Evolutionary conservation across 1,140 invertebrate genomes (phyloP), one percentile per base, ranked within the genome.

Genomic region (Dinoponera quadriceps): DNA sequence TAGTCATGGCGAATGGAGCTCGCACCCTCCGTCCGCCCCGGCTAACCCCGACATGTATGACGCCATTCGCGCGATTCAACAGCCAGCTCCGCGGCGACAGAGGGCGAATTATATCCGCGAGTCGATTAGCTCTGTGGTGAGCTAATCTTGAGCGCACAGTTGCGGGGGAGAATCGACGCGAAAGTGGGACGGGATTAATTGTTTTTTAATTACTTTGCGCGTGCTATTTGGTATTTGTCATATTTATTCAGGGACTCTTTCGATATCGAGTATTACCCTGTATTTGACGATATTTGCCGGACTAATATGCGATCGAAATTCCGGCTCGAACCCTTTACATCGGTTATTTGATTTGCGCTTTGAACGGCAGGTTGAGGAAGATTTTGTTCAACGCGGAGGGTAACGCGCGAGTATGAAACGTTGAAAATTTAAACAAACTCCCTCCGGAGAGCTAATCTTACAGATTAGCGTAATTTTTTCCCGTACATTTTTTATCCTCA

Each of bases 1-100:
- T 85, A 85, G 84, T 83, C 73, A 69, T 38, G 20, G 57, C 51
- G 65, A 87, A 87, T 74, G 74, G 57, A 80, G 29, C 65, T n/a
- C n/a, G n/a, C 54, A 69, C 48, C 25, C 55, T 60, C 55, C 69
- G 38, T 54, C 22, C 73, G 44, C 11, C 38, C 49, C 72, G 49
- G 14, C 22, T 22, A 55, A n/a, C n/a, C 38, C 25, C 33, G 18
- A 69, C 48, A n/a, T 9, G 22, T 59, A 48, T 25, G n/a, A 29
- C 16, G 16, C 44, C 29, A 82, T 74, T 74, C 38, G 16, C 27
- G 27, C 27, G 18, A 62, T 82, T 63, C 48, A 25, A 29, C 60
- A 22, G 16, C 22, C 13, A 49, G 49, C 29, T 44, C 48, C 20
- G 18, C n/a, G 5, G n/a, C 49, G 9, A 54, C 3, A n/a, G n/a